Evolutionary conservation across 35 echinoderm and acorn worm genomes (phyloP), one percentile per base, ranked within the genome.

Genomic region (Chiridota heheva): DNA sequence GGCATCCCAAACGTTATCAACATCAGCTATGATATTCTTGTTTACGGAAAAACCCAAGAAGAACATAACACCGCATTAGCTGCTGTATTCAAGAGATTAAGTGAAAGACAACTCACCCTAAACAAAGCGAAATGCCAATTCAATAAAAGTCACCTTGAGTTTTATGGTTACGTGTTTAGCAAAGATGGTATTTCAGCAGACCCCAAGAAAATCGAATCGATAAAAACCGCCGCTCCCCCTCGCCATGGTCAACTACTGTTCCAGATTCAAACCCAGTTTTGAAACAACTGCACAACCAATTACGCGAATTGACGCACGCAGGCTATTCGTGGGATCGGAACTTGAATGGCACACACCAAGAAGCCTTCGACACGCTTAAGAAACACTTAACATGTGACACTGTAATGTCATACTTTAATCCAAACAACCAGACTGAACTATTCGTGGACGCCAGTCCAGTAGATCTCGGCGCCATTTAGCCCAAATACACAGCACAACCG

Each of bases 401-500:
- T 27, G 73, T 78, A 1, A 85, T 90, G 70, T 5, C 88, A 43
- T 82, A 90, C 34, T 90, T 77, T 40, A 73, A 63, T 22, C 70
- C 59, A 0, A 63, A 37, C 0, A 83, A 84, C 15, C 15, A 72
- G 16, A 78, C 88, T 30, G 45, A 84, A 38, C 34, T 84, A 38
- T 30, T 58, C 12, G 81, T 78, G 17, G 88, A 90, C 44, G 81
- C 88, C 43, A 90, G 80, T 51, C 60, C 70, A n/a, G 63, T 90
- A 10, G 81, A 61, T 22, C 26, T 90, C 7, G 48, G 41, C 25
- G 49, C 49, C 3, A 85, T 85, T 1, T 85, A n/a, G 59, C 30
- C 2, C 68, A 85, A 58, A 56, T 59, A 5, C 41, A 38, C 2
- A 58, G 33, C 29, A n/a, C 60, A 28, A 10, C 55, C 8, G 17